Evolutionary conservation across 2,113 vertebrate genomes (phyloP).

Genomic region (Theropithecus gelada): DNA sequence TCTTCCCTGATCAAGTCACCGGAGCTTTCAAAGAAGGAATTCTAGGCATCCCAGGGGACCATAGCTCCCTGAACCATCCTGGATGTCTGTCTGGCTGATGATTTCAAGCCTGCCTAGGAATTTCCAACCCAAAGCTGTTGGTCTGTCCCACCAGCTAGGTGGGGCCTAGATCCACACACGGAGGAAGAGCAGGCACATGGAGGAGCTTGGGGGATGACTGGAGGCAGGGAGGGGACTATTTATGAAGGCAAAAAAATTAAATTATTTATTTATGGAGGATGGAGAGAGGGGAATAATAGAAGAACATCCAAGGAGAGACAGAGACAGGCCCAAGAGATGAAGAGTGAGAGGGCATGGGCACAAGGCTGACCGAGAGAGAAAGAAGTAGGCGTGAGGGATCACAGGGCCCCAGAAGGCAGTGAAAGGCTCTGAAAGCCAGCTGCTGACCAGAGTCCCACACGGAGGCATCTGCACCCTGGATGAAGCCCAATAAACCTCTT

Average conservation of each 20-base stretch:
- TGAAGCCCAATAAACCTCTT: slow-evolving; percentile 70
- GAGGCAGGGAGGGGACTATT: slow-evolving; percentile 57
- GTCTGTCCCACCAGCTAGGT: not conserved
- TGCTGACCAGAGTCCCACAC: not conserved
- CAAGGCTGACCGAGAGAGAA: not conserved
- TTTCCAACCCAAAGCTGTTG: not conserved
- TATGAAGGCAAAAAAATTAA: slow-evolving; percentile 69
- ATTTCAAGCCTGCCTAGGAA: slow-evolving; percentile 36
- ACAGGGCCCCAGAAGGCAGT: not conserved
- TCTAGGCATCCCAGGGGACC: not conserved
- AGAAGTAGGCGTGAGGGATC: not conserved
- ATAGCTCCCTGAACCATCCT: not conserved
- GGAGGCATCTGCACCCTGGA: not conserved
- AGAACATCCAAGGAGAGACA: not conserved
- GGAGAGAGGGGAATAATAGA: not conserved
- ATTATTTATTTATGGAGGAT: slow-evolving; percentile 78
- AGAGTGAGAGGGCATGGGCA: not conserved
- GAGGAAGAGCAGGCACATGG: not conserved
- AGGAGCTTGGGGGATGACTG: not conserved
- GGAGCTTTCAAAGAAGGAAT: slow-evolving; percentile 22
- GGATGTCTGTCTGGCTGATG: not conserved
- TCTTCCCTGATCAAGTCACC: not conserved
- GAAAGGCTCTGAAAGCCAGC: not conserved
- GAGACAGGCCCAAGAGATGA: not conserved
- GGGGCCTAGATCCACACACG: not conserved